Base-by-base conservation (phyloP, 1,140 invertebrate species). In the Ceratina japonica region DNA sequence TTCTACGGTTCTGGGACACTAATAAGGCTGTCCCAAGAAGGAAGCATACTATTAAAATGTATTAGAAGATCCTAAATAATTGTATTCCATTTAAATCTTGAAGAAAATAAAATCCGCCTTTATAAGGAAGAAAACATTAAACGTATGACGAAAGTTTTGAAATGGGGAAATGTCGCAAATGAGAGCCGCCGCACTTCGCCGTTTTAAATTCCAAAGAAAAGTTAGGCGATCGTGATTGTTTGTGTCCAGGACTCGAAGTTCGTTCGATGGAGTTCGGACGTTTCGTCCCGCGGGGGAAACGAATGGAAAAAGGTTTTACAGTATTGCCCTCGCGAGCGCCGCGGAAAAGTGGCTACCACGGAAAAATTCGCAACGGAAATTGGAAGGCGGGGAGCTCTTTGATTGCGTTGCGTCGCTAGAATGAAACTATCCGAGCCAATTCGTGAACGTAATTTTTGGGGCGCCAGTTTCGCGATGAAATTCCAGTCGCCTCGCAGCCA, bases 271-370 rank as follows among this genome's bases (percentile, higher is more conserved):
- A 76, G 75, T 70, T 70, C 18, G 3, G 22, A 51, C 22, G 54
- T 51, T 61, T 70, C 20, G 65, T 70, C 75, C 65, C 65, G 56
- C 24, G 75, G 51, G 75, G 10, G 37, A 44, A 44, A 18, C 24
- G 44, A 49, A 69, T 18, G 15, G 44, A 27, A 49, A 59, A 76
- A 31, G 54, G 10, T 44, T 12, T 37, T 8, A 1, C 18, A 10
- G 24, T 22, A 52, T 70, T 22, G 65, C 7, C 31, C 20, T 52
- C 24, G 24, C n/a, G 56, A 20, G 65, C n/a, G n/a, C 68, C 22
- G 22, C 31, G 52, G 37, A 56, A 20, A 59, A 64, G 37, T 27
- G 16, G 10, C 31, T 20, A 37, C 24, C n/a, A 15, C 12, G 22
- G 18, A 2, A 22, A 69, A 70, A 27, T 61, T 76, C 54, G 65